Percentiles rank a stretch among this genome's conserved stretches.
Evolutionary conservation across 2,797 vertebrate species (phyloP).

Genomic region (Buceros bicornis): DNA sequence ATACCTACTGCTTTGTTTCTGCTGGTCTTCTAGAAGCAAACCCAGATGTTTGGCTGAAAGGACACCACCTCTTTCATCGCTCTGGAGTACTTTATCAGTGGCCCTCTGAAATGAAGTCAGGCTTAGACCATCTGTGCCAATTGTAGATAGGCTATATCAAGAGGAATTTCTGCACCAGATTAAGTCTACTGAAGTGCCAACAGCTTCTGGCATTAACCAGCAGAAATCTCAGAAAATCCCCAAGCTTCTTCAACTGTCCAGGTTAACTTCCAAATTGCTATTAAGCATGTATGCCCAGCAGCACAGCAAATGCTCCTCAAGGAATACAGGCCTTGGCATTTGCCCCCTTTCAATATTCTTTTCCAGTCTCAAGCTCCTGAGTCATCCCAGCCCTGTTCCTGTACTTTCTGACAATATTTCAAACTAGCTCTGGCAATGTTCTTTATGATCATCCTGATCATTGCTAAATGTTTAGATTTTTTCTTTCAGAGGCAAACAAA

Average conservation of each 20-base stretch:
- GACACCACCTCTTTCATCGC: not conserved
- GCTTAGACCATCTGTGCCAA: not conserved
- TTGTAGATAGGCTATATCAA: not conserved
- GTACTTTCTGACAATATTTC: not conserved
- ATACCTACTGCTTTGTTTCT: not conserved
- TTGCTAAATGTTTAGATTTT: not conserved
- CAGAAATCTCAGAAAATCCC: not conserved
- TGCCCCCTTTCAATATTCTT: not conserved
- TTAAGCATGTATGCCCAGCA: not conserved
- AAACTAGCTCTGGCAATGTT: not conserved
- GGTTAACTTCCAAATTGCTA: not conserved
- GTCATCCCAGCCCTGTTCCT: not conserved
- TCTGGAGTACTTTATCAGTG: not conserved
- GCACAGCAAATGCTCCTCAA: not conserved
- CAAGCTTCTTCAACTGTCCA: not conserved
- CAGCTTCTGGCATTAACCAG: not conserved
- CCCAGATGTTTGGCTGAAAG: not conserved
- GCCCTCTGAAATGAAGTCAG: not conserved
- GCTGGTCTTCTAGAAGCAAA: not conserved
- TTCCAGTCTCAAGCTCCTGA: not conserved
- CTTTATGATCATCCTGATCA: not conserved
- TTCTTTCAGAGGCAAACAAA: not conserved
- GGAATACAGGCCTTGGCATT: not conserved
- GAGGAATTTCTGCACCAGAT: not conserved
- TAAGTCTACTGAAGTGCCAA: not conserved